Conservation (phyloP, 2,797 vertebrate species). For the Glossophaga mutica region DNA sequence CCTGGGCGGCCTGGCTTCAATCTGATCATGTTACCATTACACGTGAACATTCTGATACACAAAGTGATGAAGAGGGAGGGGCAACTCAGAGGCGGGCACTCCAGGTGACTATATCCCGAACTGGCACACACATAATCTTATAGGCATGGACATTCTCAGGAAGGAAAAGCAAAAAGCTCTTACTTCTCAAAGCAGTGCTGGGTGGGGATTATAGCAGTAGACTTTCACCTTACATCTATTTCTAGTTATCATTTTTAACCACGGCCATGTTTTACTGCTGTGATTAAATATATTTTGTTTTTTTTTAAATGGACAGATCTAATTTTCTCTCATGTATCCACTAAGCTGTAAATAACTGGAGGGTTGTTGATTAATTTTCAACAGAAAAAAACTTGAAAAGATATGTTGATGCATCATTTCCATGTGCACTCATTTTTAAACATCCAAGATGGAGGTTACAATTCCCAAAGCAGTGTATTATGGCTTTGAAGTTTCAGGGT, state of each 20-base stretch:
- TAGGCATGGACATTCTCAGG: neutral
- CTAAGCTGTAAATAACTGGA: constrained; percentile 59
- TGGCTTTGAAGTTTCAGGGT: constrained; percentile 59
- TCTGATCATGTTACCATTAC: neutral
- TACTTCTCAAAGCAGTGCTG: neutral
- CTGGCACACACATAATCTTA: neutral
- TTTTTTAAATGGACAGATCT: constrained; percentile 5
- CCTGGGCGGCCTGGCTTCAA: neutral
- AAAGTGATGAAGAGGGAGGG: neutral
- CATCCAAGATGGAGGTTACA: constrained; percentile 43
- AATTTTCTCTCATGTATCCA: constrained; percentile 33
- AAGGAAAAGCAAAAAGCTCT: neutral
- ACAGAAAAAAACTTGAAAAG: constrained; percentile 59
- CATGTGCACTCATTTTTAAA: constrained; percentile 55
- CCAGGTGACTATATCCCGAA: neutral
- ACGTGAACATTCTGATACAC: neutral
- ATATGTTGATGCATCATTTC: constrained; percentile 53
- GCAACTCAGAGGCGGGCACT: neutral
- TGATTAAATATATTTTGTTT: neutral
- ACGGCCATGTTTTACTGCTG: neutral
- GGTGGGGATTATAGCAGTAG: neutral
- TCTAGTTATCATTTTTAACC: neutral
- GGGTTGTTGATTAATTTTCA: constrained; percentile 71
- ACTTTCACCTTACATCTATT: neutral
- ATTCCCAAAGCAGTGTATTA: constrained; percentile 39